Base-by-base conservation (phyloP, 2,797 vertebrate genomes). In the Petrocephalus sullivani region DNA sequence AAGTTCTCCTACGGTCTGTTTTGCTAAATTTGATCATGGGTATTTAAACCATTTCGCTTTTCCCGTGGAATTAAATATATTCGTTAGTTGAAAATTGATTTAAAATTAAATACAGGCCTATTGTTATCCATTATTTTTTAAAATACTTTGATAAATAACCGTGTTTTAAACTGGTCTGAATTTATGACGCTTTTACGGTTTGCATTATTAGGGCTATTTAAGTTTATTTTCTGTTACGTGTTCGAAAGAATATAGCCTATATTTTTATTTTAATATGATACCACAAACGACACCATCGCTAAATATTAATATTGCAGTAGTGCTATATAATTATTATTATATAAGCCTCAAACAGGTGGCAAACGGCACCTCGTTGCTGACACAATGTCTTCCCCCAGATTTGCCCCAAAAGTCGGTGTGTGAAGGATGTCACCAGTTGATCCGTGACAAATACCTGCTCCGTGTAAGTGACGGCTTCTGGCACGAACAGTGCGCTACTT, bases 401-500 rank as follows among this genome's bases (percentile, higher is more conserved):
- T 93, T 94, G 93, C 94, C 94, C 85, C 94, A 94, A 89, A 94
- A 91, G 89, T 94, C 96, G 0, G 96, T 97, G 92, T 99, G 98
- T 87, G 95, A 96, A 88, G 98, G 97, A 90, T 99, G 98, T 92
- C 96, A 96, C 88, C 93, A 96, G 81, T 93, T 95, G 90, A 99
- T 99, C 94, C 94, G 92, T 87, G 98, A 99, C 93, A 95, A 97
- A 85, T 99, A 97, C 92, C 96, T 99, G 93, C 96, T 99, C 92
- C 93, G 97, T 90, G 96, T 99, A 88, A 97, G 96, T 86, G 96
- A 96, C 91, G 95, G 96, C 91, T 95, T 99, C 91, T 99, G 98
- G 98, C 98, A 99, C 0, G 98, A 99, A 91, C 95, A 92, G 89
- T 99, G 98, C 21, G 96, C 97, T 91, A 96, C 96, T 89, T 99